Percentiles rank a stretch among this genome's conserved stretches.
These are phyloP conservation scores for Clepsis dumicolana DNA, from an alignment of 2,888 invertebrate genomes.

Conservation along the genomic window DNA sequence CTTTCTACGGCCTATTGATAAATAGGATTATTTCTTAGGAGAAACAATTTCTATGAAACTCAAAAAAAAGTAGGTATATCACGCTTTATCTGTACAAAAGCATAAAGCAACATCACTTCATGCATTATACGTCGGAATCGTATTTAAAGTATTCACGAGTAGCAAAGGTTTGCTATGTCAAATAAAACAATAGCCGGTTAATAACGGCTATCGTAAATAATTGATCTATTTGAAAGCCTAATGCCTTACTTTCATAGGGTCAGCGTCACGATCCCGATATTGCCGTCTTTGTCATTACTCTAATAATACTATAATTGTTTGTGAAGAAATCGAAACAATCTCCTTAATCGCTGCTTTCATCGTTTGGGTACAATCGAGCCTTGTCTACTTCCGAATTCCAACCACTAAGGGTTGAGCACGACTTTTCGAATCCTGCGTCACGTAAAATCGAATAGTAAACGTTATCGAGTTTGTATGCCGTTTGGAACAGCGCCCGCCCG, in stretches of 20 bases:
- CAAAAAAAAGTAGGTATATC: constrained; percentile 4
- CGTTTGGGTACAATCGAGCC: not conserved
- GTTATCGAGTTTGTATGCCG: too few species aligned
- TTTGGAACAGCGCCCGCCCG: too few species aligned
- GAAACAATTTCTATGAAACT: constrained; percentile 8
- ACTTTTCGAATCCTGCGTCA: too few species aligned
- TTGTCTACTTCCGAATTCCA: not conserved
- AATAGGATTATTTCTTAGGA: constrained; percentile 16
- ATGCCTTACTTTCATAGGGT: constrained; percentile 22
- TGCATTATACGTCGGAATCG: too few species aligned
- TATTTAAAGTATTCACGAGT: too few species aligned
- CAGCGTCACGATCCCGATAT: constrained; percentile 12
- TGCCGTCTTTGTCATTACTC: constrained; percentile 17
- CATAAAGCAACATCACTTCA: too few species aligned
- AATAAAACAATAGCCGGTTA: not conserved
- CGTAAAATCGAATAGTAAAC: too few species aligned
- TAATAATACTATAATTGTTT: constrained; percentile 15
- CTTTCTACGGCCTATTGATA: constrained; percentile 5
- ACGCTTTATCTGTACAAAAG: too few species aligned
- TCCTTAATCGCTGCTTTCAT: constrained; percentile 8
- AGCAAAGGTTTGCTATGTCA: not conserved
- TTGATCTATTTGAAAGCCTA: constrained; percentile 14
- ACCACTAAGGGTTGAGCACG: too few species aligned
- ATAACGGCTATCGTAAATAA: not conserved
- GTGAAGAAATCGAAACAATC: not conserved